phyloP scores from a whole-genome alignment of 2,797 vertebrate species.

The Oceanodroma leucorhoa region DNA sequence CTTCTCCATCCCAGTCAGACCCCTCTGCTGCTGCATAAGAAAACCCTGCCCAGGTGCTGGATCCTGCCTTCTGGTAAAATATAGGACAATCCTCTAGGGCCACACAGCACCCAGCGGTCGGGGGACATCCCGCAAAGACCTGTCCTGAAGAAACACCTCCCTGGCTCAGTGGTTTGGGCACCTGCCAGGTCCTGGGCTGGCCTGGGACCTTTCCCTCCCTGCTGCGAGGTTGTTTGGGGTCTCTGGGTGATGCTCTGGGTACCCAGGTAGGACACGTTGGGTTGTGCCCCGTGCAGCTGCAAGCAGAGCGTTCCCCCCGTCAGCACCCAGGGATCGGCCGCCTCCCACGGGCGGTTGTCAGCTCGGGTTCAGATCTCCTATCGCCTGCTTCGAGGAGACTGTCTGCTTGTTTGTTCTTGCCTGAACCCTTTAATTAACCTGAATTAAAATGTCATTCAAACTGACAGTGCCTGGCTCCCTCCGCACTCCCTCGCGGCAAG shows the following conservation, averaged over 20 bases:
- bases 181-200: neutral
- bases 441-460: neutral
- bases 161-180: neutral
- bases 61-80: neutral
- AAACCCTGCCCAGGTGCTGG: neutral
- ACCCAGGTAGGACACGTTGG: fast-evolving
- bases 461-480: conserved; percentile 14
- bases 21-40: fast-evolving
- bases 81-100: neutral
- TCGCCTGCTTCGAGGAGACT: neutral
- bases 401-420: conserved; percentile 34
- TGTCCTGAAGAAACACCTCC: neutral
- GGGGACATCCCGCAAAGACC: neutral
- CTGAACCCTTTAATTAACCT: conserved; percentile 23
- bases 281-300: neutral
- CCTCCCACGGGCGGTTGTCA: neutral
- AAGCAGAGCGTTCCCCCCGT: neutral
- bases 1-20: neutral
- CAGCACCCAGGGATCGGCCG: fast-evolving
- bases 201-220: neutral
- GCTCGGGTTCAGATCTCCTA: neutral
- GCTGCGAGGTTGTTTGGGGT: neutral
- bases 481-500: fast-evolving
- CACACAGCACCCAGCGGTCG: neutral
- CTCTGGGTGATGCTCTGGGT: neutral